phyloP scores from a whole-genome alignment of 2,113 vertebrate genomes.

The Athene cunicularia region DNA sequence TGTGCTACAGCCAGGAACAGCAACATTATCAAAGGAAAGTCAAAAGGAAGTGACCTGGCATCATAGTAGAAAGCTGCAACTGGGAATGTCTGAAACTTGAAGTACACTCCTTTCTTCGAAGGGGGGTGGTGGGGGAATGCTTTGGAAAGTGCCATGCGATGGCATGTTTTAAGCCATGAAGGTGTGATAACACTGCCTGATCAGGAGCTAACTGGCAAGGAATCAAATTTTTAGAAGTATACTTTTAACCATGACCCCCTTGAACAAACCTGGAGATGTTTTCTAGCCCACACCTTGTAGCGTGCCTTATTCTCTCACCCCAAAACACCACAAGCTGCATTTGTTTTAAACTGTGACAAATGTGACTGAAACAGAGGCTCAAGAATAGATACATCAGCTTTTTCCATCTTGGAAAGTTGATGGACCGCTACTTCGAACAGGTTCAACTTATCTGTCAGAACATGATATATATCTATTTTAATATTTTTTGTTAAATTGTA shows the following conservation, averaged over 20 bases:
- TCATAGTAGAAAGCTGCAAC: not conserved
- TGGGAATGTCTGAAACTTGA: not conserved
- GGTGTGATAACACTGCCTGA: not conserved
- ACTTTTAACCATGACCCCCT: not conserved
- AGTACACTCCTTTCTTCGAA: not conserved
- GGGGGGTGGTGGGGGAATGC: accelerated
- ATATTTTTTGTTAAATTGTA: slow-evolving; percentile 36
- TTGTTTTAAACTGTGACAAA: slow-evolving; percentile 20
- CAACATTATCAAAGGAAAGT: accelerated
- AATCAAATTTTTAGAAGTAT: not conserved
- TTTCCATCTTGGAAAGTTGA: slow-evolving; percentile 27
- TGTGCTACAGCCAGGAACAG: not conserved
- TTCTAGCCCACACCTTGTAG: not conserved
- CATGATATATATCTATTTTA: slow-evolving; percentile 7
- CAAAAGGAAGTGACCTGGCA: accelerated
- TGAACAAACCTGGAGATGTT: not conserved
- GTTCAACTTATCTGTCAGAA: slow-evolving; percentile 59
- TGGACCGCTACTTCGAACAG: not conserved
- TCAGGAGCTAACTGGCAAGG: not conserved
- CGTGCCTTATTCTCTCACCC: not conserved
- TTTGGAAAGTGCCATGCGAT: not conserved
- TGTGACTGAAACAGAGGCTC: slow-evolving; percentile 7
- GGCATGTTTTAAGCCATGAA: too few relatives aligned
- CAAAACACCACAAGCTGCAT: not conserved
- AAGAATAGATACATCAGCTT: not conserved